Evolutionary conservation across 2,888 invertebrate species (phyloP), one percentile per base, ranked within the genome.

Genomic region (Taphrorychus bicolor): DNA sequence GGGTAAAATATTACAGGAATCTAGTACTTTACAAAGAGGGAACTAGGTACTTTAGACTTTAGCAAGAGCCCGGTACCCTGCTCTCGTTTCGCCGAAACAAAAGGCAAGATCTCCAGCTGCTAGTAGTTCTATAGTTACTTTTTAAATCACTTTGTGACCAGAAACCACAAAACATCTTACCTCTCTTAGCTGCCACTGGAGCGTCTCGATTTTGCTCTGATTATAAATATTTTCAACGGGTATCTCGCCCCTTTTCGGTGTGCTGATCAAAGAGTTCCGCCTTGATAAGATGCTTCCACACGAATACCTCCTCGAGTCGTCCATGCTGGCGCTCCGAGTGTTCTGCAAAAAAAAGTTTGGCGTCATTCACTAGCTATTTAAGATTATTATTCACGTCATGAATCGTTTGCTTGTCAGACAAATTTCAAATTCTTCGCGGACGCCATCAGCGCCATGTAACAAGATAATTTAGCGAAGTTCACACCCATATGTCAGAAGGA

Each of bases 151-250:
- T n/a, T n/a, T n/a, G n/a, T n/a, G n/a, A n/a, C n/a, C n/a, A n/a
- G n/a, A n/a, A n/a, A n/a, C n/a, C n/a, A n/a, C n/a, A n/a, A n/a
- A n/a, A n/a, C n/a, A n/a, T 18, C 5, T 59, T 83, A 91, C 91
- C 87, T 91, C 90, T 80, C 88, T 87, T 51, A 91, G 80, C 78
- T 91, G 91, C 91, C 91, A 91, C 77, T 89, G 86, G 69, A 91
- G 82, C 11, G 89, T 89, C 75, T 89, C 88, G 51, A 90, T 86
- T 79, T 89, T 89, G 74, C 87, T 86, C 75, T 90, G 89, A 51
- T 88, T 82, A 22, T 86, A 86, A 71, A 87, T 85, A 76, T 84
- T 86, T 82, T 88, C 88, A 74, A 88, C 84, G 41, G 83, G 83
- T 61, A 82, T 78, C 61, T 82, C 82, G 5, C 81, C 59, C 52